Conservation (phyloP, 2,113 vertebrate species). For the Macquaria ambigua region DNA sequence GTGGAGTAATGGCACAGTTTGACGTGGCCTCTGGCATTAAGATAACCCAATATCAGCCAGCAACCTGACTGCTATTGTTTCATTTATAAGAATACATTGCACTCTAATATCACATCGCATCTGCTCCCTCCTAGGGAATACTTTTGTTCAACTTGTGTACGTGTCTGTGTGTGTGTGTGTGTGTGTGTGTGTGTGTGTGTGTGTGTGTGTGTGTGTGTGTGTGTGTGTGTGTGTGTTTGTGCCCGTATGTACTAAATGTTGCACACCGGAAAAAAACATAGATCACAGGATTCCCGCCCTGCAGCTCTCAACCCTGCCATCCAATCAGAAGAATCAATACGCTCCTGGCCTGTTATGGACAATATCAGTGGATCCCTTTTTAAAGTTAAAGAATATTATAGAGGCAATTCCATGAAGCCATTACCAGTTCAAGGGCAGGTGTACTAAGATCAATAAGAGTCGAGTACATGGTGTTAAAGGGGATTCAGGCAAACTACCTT, state of each 20-base stretch:
- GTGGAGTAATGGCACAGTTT: conserved; percentile 66
- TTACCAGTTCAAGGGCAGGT: conserved; percentile 67
- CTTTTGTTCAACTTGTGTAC: conserved; percentile 9
- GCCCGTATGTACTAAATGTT: conserved; percentile 25
- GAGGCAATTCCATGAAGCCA: conserved; percentile 57
- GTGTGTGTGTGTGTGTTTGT: conserved; percentile 13
- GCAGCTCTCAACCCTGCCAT: conserved; percentile 50
- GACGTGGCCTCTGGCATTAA: conserved; percentile 68
- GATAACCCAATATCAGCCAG: conserved; percentile 73
- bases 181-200: conserved; percentile 14
- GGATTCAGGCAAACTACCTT: conserved; percentile 25
- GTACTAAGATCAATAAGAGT: conserved; percentile 54
- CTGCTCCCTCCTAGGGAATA: conserved; percentile 60
- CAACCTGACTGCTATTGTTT: conserved; percentile 72
- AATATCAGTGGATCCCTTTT: conserved; percentile 42
- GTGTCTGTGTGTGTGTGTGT: not conserved
- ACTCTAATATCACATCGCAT: conserved; percentile 63
- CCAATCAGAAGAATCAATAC: conserved; percentile 73
- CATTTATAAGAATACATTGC: conserved; percentile 69
- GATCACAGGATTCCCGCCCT: conserved; percentile 45
- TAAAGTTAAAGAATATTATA: conserved; percentile 57
- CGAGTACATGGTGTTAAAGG: conserved; percentile 31
- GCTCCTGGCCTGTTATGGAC: conserved; percentile 29
- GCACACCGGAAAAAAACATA: conserved; percentile 33
- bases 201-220: too few species aligned